Evolutionary conservation across 2,888 invertebrate species (phyloP), one percentile per base, ranked within the genome.

Genomic region (Tetranychus truncatus): DNA sequence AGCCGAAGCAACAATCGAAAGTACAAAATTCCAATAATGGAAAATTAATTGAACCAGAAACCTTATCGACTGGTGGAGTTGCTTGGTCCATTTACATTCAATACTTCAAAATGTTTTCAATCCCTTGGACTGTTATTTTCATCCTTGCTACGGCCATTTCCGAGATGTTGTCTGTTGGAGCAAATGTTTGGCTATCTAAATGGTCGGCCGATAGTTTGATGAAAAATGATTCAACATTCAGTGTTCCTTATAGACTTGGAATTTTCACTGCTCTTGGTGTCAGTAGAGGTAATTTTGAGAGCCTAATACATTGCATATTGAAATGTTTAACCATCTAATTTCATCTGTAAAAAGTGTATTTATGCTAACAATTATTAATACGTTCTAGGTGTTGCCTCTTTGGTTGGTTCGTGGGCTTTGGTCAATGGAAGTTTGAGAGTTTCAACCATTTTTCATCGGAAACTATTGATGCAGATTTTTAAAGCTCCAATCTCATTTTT

Each of bases 31-130:
- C 11, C 18, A 34, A 73, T 21, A 71, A 66, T n/a, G 44, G 34
- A 66, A 76, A 78, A 71, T 65, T 78, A 24, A 75, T 78, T 15
- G 76, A 75, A 55, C 45, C 20, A 1, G 78, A 78, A 66, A 44
- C 55, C 0, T 20, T 44, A 6, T 77, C 77, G 75, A 77, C 75
- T 21, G 78, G 78, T 6, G 45, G 66, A 15, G 92, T 97, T 2
- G 91, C 92, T 83, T 88, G 89, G 86, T 84, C 85, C 77, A 94
- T 96, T 0, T 95, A 95, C 84, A 87, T 89, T 80, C 89, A 92
- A 82, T 97, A 96, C 82, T 85, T 94, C 79, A 87, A 87, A 83
- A 90, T 91, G 72, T 89, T 94, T 78, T 93, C 95, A 67, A 83
- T 91, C 80, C 84, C 89, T 74, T 85, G 91, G 75, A 87, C 89